phyloP scores from a whole-genome alignment of 2,113 vertebrate genomes.

The Ptyas mucosa region DNA sequence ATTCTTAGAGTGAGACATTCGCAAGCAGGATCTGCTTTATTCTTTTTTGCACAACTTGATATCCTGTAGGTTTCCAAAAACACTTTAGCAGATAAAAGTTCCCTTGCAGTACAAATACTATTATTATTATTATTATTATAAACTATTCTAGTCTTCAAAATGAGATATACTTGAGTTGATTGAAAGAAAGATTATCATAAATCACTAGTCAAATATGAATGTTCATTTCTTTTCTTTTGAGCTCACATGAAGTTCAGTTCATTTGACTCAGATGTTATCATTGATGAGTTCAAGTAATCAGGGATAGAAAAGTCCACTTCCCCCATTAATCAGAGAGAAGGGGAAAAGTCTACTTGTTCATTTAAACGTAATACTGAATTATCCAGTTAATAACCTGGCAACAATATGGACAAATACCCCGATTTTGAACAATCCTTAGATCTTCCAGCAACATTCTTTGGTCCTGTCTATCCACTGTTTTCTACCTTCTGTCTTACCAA shows the following conservation, averaged over 20 bases:
- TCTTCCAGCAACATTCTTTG: neutral
- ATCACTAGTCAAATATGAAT: neutral
- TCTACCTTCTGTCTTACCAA: neutral
- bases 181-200: neutral
- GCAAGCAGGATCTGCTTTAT: neutral
- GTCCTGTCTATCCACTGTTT: neutral
- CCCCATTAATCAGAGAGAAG: neutral
- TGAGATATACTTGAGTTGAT: neutral
- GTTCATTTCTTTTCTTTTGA: neutral
- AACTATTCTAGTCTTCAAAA: neutral
- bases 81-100: neutral
- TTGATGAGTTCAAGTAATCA: conserved; percentile 1
- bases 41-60: neutral
- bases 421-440: neutral
- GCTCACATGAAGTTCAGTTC: neutral
- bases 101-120: neutral
- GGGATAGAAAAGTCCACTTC: neutral
- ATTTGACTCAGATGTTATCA: neutral
- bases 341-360: neutral
- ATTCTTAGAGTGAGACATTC: neutral
- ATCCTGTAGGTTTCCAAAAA: neutral
- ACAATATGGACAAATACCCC: neutral
- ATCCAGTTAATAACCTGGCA: neutral
- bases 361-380: neutral
- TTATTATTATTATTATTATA: neutral